These are phyloP conservation scores for Drosophila mayri DNA, from an alignment of 1,140 invertebrate genomes.

Conservation along the genomic window DNA sequence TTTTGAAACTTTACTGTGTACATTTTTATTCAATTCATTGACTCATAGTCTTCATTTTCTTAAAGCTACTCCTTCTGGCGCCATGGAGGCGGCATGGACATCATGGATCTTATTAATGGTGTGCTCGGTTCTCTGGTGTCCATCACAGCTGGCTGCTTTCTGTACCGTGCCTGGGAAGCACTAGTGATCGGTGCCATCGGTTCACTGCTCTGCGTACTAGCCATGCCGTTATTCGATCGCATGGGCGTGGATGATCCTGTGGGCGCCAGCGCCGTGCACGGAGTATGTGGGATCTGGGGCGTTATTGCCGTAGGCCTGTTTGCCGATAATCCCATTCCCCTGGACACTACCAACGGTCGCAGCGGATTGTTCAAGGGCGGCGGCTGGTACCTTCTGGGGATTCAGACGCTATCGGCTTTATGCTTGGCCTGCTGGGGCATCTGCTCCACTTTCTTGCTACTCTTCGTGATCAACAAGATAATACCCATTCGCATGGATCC, in stretches of 20 bases:
- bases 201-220: conserved; percentile 89
- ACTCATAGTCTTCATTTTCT: neutral
- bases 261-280: conserved; percentile 95
- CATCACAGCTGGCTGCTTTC: conserved; percentile 96
- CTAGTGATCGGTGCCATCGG: conserved; percentile 93
- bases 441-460: conserved; percentile 88
- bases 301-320: conserved; percentile 95
- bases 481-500: conserved; percentile 93
- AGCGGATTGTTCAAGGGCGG: conserved; percentile 95
- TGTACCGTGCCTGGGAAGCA: conserved; percentile 94
- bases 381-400: conserved; percentile 93
- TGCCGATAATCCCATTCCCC: conserved; percentile 92
- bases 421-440: conserved; percentile 91
- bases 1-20: too few species aligned
- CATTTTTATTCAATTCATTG: too few species aligned
- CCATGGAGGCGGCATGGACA: conserved; percentile 91
- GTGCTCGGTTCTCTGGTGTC: conserved; percentile 94
- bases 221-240: conserved; percentile 90
- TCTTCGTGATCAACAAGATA: conserved; percentile 92
- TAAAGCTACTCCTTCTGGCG: conserved; percentile 88
- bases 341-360: conserved; percentile 91
- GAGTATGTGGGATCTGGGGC: conserved; percentile 90
- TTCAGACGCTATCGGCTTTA: conserved; percentile 90
- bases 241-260: conserved; percentile 95
- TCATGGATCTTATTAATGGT: conserved; percentile 95